Percentiles rank a stretch among this genome's conserved stretches.
These are phyloP conservation scores for Anguilla obscura DNA, from an alignment of 2,797 vertebrate species.

Conservation along the genomic window DNA sequence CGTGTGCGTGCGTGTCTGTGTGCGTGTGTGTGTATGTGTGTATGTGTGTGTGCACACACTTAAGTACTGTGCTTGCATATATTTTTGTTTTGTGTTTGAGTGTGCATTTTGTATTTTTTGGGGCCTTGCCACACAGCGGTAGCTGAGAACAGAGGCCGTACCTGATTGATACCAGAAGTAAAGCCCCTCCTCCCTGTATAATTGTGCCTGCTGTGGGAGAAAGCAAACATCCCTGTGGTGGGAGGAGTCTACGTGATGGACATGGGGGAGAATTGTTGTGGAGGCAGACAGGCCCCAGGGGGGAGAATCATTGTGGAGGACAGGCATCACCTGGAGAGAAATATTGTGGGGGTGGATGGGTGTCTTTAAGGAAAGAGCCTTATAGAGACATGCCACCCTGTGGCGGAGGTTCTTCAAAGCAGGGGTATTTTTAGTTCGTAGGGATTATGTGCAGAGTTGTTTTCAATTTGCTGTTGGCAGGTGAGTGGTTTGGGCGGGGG, in stretches of 20 bases:
- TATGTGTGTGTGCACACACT: neutral
- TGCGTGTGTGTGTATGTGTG: conserved; percentile 32
- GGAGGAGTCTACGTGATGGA: neutral
- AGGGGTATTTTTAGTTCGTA: conserved; percentile 69
- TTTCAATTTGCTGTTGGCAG: conserved; percentile 73
- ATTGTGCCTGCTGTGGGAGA: neutral
- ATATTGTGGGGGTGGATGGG: neutral
- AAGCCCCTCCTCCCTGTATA: conserved; percentile 10
- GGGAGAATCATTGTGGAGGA: neutral
- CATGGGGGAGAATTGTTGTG: neutral
- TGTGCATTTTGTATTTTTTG: conserved; percentile 26
- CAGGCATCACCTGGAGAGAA: neutral
- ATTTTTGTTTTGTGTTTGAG: conserved; percentile 17
- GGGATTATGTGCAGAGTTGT: conserved; percentile 69
- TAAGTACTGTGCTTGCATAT: conserved; percentile 21
- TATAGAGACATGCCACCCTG: conserved; percentile 51
- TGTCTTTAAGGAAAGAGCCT: conserved; percentile 44
- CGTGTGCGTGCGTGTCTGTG: neutral
- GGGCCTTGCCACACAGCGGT: conserved; percentile 49
- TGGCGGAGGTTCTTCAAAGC: conserved; percentile 58
- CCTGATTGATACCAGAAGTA: conserved; percentile 38
- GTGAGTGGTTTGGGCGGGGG: conserved; percentile 60
- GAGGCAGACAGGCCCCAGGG: neutral
- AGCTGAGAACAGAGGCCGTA: conserved; percentile 39
- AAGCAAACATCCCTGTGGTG: neutral